Percentiles rank a stretch among this genome's conserved stretches.
phyloP scores from a whole-genome alignment of 1,140 invertebrate species.

The Samia ricini region DNA sequence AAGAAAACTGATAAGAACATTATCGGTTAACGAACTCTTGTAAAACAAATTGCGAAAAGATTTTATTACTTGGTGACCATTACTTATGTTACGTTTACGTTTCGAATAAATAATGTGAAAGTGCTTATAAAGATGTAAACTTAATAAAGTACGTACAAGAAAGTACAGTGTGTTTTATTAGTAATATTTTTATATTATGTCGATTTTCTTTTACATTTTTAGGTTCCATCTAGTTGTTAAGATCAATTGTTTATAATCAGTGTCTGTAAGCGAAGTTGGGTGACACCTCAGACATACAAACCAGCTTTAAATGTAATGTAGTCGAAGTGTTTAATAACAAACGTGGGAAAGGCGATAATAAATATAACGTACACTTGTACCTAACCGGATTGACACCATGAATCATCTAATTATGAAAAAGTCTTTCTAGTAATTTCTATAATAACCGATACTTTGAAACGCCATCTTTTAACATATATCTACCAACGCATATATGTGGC shows the following conservation, averaged over 20 bases:
- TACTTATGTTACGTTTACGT: no score
- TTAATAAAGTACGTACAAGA: no score
- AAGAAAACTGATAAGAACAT: slow-evolving; percentile 63
- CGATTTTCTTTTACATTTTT: no score
- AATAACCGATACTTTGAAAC: no score
- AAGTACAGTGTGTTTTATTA: no score
- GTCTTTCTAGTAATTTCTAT: background rate
- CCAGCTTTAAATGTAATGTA: background rate
- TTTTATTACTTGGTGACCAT: background rate
- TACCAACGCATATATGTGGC: no score
- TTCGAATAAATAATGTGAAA: no score
- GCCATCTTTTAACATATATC: no score
- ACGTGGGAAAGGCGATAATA: slow-evolving; percentile 14
- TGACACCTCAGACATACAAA: background rate
- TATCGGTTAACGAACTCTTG: slow-evolving; percentile 61
- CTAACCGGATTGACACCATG: no score
- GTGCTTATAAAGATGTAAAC: no score
- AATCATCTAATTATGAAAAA: background rate
- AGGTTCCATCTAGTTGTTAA: background rate
- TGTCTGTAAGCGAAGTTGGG: background rate
- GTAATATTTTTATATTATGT: no score
- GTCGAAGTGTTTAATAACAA: slow-evolving; percentile 18
- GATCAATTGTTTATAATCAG: background rate
- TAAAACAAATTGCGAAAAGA: slow-evolving; percentile 29
- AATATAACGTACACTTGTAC: background rate